phyloP scores from a whole-genome alignment of 2,113 vertebrate genomes.

The Turdus rufiventris region DNA sequence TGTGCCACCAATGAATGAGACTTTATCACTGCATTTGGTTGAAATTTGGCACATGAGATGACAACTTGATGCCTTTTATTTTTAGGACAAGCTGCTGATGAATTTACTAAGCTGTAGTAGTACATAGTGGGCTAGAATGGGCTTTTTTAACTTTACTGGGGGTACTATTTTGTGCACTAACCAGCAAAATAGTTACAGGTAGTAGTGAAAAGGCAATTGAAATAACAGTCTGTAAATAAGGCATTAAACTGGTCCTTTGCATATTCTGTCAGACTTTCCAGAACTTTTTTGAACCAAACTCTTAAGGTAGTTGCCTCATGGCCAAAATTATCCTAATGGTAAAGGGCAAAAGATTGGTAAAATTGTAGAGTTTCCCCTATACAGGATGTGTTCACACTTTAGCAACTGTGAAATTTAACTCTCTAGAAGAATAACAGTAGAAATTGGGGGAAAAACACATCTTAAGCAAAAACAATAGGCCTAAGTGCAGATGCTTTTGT shows the following conservation, averaged over 20 bases:
- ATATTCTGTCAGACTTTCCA: not conserved
- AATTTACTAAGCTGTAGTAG: not conserved
- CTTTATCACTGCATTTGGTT: not conserved
- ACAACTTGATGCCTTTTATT: not conserved
- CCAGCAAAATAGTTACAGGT: not conserved
- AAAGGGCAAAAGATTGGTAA: not conserved
- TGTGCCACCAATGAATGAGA: conserved; percentile 43
- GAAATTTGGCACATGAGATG: not conserved
- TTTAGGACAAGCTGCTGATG: not conserved
- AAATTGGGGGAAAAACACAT: not conserved
- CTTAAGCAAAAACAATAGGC: not conserved
- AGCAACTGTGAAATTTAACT: not conserved
- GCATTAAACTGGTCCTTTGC: not conserved
- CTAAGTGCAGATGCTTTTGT: not conserved
- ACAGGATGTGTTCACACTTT: not conserved
- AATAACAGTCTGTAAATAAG: not conserved
- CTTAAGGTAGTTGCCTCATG: not conserved
- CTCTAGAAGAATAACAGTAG: not conserved
- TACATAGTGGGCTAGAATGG: not conserved
- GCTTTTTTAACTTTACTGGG: not conserved
- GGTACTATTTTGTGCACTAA: not conserved
- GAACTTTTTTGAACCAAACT: not conserved
- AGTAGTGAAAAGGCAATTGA: not conserved
- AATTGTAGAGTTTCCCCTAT: not conserved
- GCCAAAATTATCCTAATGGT: not conserved